A percentile compares a stretch with the other conserved stretches of the same genome.
Conservation (phyloP, 1,140 invertebrate species). For the Drosophila serrata region DNA sequence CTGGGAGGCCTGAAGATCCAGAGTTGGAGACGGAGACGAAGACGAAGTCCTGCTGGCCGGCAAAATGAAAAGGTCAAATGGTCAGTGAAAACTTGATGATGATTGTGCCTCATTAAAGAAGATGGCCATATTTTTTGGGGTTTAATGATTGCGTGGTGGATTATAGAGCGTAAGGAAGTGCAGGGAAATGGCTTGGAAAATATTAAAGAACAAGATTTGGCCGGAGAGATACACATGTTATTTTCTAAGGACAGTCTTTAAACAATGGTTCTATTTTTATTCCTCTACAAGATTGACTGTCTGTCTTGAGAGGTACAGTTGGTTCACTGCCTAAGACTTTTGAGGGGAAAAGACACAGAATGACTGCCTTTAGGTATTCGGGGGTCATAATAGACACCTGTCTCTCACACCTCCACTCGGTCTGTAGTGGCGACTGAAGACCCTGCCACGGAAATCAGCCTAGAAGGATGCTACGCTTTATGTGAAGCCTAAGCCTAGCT, state of each 20-base stretch:
- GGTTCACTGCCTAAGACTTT: background rate
- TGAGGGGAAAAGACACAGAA: background rate
- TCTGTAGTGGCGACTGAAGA: no score
- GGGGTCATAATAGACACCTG: conserved; percentile 42
- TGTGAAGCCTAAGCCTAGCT: no score
- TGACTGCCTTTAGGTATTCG: conserved; percentile 10
- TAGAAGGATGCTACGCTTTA: no score
- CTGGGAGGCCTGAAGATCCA: conserved; percentile 38
- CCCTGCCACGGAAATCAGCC: no score
- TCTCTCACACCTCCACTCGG: conserved; percentile 28
- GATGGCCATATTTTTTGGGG: conserved; percentile 44
- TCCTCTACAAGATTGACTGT: background rate
- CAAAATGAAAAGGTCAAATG: conserved; percentile 67
- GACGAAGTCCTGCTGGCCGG: conserved; percentile 33
- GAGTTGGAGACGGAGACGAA: no score
- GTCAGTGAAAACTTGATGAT: conserved; percentile 59
- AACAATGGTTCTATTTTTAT: background rate
- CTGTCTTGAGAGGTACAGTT: background rate
- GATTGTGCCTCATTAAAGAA: conserved; percentile 52
- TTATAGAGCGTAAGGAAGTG: conserved; percentile 28
- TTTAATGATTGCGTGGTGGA: conserved; percentile 37
- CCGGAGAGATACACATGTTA: conserved; percentile 10
- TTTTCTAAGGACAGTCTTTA: background rate
- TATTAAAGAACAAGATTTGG: conserved; percentile 29
- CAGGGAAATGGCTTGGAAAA: conserved; percentile 35